Evolutionary conservation across 1,140 invertebrate species (phyloP), one percentile per base, ranked within the genome.

Genomic region (Drosophila santomea): DNA sequence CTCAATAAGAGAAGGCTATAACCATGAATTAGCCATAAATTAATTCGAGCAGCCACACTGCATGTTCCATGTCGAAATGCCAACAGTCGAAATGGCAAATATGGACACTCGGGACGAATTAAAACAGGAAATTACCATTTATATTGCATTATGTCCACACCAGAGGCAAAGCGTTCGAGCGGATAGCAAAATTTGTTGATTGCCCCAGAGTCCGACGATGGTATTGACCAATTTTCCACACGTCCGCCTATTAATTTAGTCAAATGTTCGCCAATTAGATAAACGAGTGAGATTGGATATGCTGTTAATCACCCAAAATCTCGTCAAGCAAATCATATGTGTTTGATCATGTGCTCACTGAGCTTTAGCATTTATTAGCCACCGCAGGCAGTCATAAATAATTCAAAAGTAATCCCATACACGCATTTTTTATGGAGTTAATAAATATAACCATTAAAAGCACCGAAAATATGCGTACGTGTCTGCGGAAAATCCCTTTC

Each of bases 111-210:
- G 64, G 64, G 47, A 68, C 68, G 61, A 78, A 86, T 81, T 61
- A 62, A 78, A 71, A 59, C 73, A 74, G 62, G 67, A 86, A 85
- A 80, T 60, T 85, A 74, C 61, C 78, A 85, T 86, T 81, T 86
- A 74, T 78, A 67, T 63, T 78, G 74, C 78, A 72, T 85, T 86
- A 85, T 74, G 69, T 67, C 62, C 59, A 71, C 78, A 80, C 68
- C 63, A 74, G 11, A 14, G 62, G 44, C 47, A 45, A 36, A 25
- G 44, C 17, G 15, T 17, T 0, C 5, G 4, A n/a, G 17, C 10
- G 47, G 6, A 28, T 23, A 28, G 12, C 15, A 36, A 64, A 64
- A 50, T 20, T 15, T 15, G 38, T 10, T 36, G 45, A 66, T 61
- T 38, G 63, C 57, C 23, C n/a, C 36, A 39, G 35, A 66, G 44